These are phyloP conservation scores for Griposia aprilina DNA, from an alignment of 2,888 invertebrate genomes.

Conservation along the genomic window DNA sequence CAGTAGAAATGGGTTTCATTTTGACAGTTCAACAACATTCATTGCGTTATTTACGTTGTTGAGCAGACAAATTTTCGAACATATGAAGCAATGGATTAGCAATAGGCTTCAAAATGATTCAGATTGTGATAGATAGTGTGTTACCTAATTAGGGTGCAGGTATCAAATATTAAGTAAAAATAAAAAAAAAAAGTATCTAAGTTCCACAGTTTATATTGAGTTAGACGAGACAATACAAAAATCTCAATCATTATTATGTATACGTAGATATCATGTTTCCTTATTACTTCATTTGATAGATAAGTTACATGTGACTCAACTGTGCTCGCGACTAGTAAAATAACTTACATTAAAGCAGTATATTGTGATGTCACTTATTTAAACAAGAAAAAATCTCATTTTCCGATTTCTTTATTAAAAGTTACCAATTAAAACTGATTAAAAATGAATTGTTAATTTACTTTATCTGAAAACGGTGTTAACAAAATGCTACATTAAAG, in stretches of 20 bases:
- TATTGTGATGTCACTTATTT: neutral
- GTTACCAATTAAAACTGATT: too few relatives aligned
- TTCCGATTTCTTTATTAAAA: neutral
- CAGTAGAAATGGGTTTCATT: too few relatives aligned
- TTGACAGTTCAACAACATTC: too few relatives aligned
- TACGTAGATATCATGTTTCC: constrained; percentile 16
- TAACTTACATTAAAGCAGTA: constrained; percentile 2
- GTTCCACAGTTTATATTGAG: constrained; percentile 34
- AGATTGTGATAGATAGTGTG: too few relatives aligned
- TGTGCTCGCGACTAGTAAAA: constrained; percentile 13
- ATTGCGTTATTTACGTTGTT: too few relatives aligned
- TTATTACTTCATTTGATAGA: constrained; percentile 23
- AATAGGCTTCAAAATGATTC: too few relatives aligned
- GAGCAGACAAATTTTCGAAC: too few relatives aligned
- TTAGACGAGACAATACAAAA: constrained; percentile 8
- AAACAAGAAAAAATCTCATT: neutral
- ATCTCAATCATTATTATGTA: constrained; percentile 6
- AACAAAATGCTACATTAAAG: neutral
- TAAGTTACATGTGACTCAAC: constrained; percentile 31
- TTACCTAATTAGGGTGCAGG: too few relatives aligned
- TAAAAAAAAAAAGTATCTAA: constrained; percentile 13
- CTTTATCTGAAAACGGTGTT: neutral
- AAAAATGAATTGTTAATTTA: neutral
- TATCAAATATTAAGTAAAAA: neutral
- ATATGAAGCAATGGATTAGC: too few relatives aligned